Evolutionary conservation across 1,140 invertebrate genomes (phyloP).

Genomic region (Eufriesea mexicana): DNA sequence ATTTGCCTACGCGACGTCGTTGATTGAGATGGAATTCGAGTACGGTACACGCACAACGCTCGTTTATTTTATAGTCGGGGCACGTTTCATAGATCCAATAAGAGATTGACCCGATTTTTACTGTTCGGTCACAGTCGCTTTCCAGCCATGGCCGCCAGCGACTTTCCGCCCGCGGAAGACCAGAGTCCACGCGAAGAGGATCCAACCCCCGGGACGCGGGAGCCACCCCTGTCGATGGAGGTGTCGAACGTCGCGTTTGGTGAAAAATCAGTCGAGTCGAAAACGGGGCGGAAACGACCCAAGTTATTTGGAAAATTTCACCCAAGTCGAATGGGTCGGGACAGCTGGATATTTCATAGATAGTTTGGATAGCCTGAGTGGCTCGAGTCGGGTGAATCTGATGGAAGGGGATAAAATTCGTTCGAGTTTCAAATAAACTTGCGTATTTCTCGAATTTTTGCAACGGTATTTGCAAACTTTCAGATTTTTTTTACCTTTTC

Average conservation of each 20-base stretch:
- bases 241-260: not conserved
- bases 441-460: too few species aligned
- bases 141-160: not conserved
- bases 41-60: conserved; percentile 30
- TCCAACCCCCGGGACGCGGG: not conserved
- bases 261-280: not conserved
- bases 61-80: conserved; percentile 55
- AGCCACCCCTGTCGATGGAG: not conserved
- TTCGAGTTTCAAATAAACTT: too few species aligned
- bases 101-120: conserved; percentile 59
- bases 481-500: too few species aligned
- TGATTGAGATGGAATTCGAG: conserved; percentile 48
- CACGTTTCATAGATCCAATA: conserved; percentile 68
- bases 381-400: too few species aligned
- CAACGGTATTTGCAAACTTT: too few species aligned
- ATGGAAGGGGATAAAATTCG: too few species aligned
- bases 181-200: too few species aligned
- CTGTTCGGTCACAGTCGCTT: conserved; percentile 32
- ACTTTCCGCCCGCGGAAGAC: conserved; percentile 20
- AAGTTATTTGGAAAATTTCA: too few species aligned
- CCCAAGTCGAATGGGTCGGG: too few species aligned
- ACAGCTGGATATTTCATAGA: too few species aligned
- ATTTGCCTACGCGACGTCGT: conserved; percentile 33
- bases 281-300: not conserved
- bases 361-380: too few species aligned